A percentile compares a stretch with the other conserved stretches of the same genome.
These are phyloP conservation scores for Lymantria monacha DNA, from an alignment of 2,888 invertebrate species.

Conservation along the genomic window DNA sequence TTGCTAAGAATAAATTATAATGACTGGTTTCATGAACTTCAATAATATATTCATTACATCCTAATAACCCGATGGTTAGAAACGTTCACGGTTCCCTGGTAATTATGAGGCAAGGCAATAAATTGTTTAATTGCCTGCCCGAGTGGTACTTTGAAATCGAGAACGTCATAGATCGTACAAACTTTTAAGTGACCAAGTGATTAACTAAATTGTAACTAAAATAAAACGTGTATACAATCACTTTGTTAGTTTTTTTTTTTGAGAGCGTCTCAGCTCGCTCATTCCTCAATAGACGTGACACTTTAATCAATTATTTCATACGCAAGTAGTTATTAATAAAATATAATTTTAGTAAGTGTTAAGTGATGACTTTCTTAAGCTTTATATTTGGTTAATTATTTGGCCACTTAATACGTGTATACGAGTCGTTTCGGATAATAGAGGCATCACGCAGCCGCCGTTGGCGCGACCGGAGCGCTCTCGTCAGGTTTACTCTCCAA, in stretches of 20 bases:
- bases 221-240: no score
- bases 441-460: constrained; percentile 36
- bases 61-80: constrained; percentile 7
- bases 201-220: no score
- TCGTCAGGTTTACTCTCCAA: constrained; percentile 95
- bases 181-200: no score
- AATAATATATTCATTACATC: constrained; percentile 36
- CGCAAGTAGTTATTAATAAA: no score
- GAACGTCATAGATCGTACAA: neutral
- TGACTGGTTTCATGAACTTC: constrained; percentile 37
- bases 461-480: constrained; percentile 59
- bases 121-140: neutral
- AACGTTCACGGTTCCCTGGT: constrained; percentile 1
- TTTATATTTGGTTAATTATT: no score
- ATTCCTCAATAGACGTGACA: no score
- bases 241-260: no score
- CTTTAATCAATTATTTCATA: no score
- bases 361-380: no score
- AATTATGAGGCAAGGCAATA: constrained; percentile 1
- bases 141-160: neutral
- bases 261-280: no score
- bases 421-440: neutral
- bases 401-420: neutral
- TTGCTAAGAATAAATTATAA: constrained; percentile 27
- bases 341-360: no score